Conservation (phyloP, 2,888 invertebrate genomes). For the Drosophila phalerata region DNA sequence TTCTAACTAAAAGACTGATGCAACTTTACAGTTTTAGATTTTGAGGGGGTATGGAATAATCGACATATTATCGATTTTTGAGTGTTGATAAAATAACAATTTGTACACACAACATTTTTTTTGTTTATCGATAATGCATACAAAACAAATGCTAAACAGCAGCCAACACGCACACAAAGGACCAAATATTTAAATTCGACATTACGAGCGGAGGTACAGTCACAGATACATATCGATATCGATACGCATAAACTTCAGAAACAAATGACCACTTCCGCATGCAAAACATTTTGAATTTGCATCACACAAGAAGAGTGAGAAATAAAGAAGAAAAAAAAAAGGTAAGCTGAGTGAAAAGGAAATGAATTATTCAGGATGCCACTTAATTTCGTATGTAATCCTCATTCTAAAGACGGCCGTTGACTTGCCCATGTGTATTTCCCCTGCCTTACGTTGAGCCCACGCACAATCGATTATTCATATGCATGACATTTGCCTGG, state of each 20-base stretch:
- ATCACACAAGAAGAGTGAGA: slow-evolving; percentile 19
- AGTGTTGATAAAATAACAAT: slow-evolving; percentile 2
- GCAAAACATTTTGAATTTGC: slow-evolving; percentile 37
- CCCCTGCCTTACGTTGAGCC: slow-evolving; percentile 36
- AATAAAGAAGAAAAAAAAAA: slow-evolving; percentile 7
- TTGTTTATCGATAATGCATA: slow-evolving; percentile 1
- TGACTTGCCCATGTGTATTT: slow-evolving; percentile 19
- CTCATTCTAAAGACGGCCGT: slow-evolving; percentile 27
- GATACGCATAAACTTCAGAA: slow-evolving; percentile 46
- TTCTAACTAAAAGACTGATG: too few species aligned
- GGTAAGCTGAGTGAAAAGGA: slow-evolving; percentile 15
- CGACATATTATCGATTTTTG: neutral
- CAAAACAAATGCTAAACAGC: slow-evolving; percentile 19
- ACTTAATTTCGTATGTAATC: slow-evolving; percentile 75
- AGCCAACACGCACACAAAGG: neutral
- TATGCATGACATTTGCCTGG: slow-evolving; percentile 59
- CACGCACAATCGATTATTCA: slow-evolving; percentile 82
- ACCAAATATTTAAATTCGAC: slow-evolving; percentile 40
- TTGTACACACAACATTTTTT: neutral
- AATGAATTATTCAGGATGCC: slow-evolving; percentile 72
- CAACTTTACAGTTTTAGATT: neutral
- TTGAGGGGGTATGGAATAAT: neutral
- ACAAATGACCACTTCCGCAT: slow-evolving; percentile 72
- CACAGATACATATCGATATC: slow-evolving; percentile 62
- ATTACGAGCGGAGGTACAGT: slow-evolving; percentile 10